These are phyloP conservation scores for Caenorhabditis wallacei DNA, from an alignment of 2,888 invertebrate species.

Conservation along the genomic window DNA sequence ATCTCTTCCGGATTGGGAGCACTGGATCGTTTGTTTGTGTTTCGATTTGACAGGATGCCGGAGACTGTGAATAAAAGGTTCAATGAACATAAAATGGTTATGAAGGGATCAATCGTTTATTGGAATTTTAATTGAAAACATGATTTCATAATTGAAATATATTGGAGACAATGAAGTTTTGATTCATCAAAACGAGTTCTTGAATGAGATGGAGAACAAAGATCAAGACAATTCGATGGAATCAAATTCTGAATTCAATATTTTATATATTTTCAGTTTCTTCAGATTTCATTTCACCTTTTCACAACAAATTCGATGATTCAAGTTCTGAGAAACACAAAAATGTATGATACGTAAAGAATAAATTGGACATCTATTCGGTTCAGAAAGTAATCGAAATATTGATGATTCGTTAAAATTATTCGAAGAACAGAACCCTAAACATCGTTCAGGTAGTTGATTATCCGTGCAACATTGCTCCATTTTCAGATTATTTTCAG, in stretches of 20 bases:
- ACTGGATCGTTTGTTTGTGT: conserved; percentile 44
- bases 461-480: conserved; percentile 30
- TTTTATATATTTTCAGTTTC: too few relatives aligned
- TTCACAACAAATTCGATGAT: conserved; percentile 36
- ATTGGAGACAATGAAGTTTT: conserved; percentile 50
- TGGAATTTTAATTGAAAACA: conserved; percentile 26
- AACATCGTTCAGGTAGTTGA: conserved; percentile 12
- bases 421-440: conserved; percentile 28
- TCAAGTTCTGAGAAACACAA: conserved; percentile 26
- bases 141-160: conserved; percentile 35
- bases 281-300: background rate
- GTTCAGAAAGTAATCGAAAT: conserved; percentile 34
- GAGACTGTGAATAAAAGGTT: conserved; percentile 29
- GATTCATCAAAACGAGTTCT: conserved; percentile 13
- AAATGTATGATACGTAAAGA: conserved; percentile 25
- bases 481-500: conserved; percentile 6
- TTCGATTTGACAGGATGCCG: conserved; percentile 56
- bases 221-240: conserved; percentile 31
- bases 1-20: conserved; percentile 37
- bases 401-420: conserved; percentile 44
- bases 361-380: conserved; percentile 26
- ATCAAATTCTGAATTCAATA: conserved; percentile 43
- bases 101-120: conserved; percentile 15
- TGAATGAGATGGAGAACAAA: conserved; percentile 16
- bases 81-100: conserved; percentile 45